Percentiles rank a stretch among this genome's conserved stretches.
Conservation (phyloP, 2,888 invertebrate genomes). For the Chydorus sphaericus region DNA sequence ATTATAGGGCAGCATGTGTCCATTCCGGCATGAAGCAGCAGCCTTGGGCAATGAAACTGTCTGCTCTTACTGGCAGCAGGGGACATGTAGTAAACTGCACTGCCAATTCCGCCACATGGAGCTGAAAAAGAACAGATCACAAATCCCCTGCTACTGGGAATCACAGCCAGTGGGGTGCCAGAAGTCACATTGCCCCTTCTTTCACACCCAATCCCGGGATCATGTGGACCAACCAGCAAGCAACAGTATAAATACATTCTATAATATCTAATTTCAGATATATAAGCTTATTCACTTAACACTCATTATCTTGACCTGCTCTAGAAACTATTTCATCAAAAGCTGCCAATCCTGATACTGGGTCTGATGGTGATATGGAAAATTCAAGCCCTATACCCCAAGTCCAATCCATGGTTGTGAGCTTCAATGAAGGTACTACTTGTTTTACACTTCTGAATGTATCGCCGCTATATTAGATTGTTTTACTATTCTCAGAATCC, state of each 20-base stretch:
- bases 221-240: background rate
- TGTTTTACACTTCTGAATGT: constrained; percentile 15
- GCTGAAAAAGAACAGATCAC: constrained; percentile 66
- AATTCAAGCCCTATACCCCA: constrained; percentile 30
- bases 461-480: constrained; percentile 16
- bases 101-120: constrained; percentile 78
- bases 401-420: constrained; percentile 56
- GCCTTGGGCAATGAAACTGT: constrained; percentile 68
- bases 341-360: background rate
- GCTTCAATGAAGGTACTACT: constrained; percentile 61
- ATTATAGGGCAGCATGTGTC: constrained; percentile 58
- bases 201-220: constrained; percentile 42
- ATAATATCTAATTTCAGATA: too few species aligned
- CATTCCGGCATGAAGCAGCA: constrained; percentile 68
- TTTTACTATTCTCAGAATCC: constrained; percentile 44
- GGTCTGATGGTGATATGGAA: constrained; percentile 24
- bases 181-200: constrained; percentile 70
- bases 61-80: constrained; percentile 68
- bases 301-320: too few species aligned
- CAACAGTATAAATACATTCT: background rate
- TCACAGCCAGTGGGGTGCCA: constrained; percentile 68
- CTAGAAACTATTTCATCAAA: background rate
- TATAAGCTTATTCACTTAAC: too few species aligned
- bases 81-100: constrained; percentile 57
- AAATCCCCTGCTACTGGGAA: constrained; percentile 77